Evolutionary conservation across 2,797 vertebrate genomes (phyloP), one percentile per base, ranked within the genome.

Genomic region (Thripadectes ignobilis): DNA sequence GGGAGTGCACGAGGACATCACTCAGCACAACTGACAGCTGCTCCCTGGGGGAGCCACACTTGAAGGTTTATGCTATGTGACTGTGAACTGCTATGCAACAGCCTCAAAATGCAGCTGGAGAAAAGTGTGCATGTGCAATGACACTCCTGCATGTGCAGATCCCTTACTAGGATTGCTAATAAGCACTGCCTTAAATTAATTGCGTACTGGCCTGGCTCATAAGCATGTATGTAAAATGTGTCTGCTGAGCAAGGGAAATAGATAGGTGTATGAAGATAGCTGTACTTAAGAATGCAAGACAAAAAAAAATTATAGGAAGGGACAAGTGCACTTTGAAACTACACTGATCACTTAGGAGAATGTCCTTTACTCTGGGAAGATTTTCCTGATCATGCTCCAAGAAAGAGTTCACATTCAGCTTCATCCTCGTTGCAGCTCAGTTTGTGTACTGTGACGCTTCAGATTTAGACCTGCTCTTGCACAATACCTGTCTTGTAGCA

Each of bases 161-260:
- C 19, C 27, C 45, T 55, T 62, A 34, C 12, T 12, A 51, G 16
- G 14, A 46, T 10, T 52, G 38, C 23, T 59, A 81, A 69, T 54
- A 65, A 39, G 48, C 57, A 38, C n/a, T 43, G 5, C 9, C 24
- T 89, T 73, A 86, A 86, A 81, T 12, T 13, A 75, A n/a, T 4
- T 51, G 24, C 26, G 14, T 59, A 18, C 36, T 38, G 48, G 24
- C 46, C 30, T 68, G 39, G n/a, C 30, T 81, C 22, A 77, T 43
- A 41, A 91, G 43, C 0, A 0, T 6, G 8, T 11, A 39, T 4
- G n/a, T 34, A 65, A 78, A 61, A 66, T 3, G 3, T 27, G 41
- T 27, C 48, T 74, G 34, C 36, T 62, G 34, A 52, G 19, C 36
- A 82, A 85, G 12, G 32, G 17, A 83, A 72, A 73, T 1, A 80